Conservation (phyloP, 92 coral and sea anemone genomes). For the Scolanthus callimorphus region DNA sequence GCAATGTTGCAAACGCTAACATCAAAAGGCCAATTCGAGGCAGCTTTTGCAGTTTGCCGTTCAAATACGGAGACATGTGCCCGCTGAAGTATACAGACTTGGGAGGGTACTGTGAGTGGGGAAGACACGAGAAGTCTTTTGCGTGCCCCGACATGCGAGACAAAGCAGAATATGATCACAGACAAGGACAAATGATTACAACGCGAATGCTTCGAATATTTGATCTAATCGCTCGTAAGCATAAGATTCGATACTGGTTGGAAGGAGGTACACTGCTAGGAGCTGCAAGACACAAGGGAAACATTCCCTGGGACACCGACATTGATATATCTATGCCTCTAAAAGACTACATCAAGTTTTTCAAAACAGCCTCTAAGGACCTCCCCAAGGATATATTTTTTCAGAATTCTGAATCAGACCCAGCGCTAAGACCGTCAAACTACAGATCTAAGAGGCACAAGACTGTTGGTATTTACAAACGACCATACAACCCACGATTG, state of each 20-base stretch:
- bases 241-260: slow-evolving; percentile 31
- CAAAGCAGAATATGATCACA: neutral
- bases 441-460: slow-evolving; percentile 11
- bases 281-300: slow-evolving; percentile 41
- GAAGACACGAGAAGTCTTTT: neutral
- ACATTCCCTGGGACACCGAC: slow-evolving; percentile 38
- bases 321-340: slow-evolving; percentile 34
- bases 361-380: slow-evolving; percentile 10
- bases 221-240: slow-evolving; percentile 23
- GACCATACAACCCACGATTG: slow-evolving; percentile 31
- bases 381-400: slow-evolving; percentile 41
- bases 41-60: slow-evolving; percentile 20
- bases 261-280: slow-evolving; percentile 29
- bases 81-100: slow-evolving; percentile 27
- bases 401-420: slow-evolving; percentile 37
- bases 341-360: slow-evolving; percentile 24
- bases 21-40: slow-evolving; percentile 13
- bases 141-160: slow-evolving; percentile 38
- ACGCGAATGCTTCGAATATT: slow-evolving; percentile 35
- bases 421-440: slow-evolving; percentile 20
- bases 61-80: slow-evolving; percentile 30
- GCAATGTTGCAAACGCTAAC: slow-evolving; percentile 14
- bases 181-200: slow-evolving; percentile 24
- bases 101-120: slow-evolving; percentile 29
- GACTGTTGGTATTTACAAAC: slow-evolving; percentile 17